phyloP scores from a whole-genome alignment of 2,888 invertebrate genomes.

The Bombylius discolor region DNA sequence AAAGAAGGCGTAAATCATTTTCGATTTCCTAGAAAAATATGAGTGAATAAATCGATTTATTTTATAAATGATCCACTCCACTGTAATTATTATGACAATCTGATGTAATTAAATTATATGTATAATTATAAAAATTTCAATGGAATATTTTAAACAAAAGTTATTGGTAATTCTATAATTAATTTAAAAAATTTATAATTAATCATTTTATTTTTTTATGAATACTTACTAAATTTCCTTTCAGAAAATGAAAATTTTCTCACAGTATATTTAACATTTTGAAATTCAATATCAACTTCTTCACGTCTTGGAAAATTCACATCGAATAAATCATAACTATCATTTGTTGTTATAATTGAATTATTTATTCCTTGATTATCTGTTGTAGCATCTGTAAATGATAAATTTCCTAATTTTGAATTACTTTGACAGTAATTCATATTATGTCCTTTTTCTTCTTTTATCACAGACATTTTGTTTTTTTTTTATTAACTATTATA shows the following conservation, averaged over 20 bases:
- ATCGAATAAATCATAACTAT: constrained; percentile 18
- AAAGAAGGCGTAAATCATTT: too few relatives aligned
- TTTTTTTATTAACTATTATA: neutral
- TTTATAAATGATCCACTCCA: too few relatives aligned
- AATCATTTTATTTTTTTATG: neutral
- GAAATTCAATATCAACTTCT: constrained; percentile 54
- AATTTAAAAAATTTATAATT: neutral
- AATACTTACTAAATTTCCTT: constrained; percentile 46
- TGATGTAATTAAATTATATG: too few relatives aligned
- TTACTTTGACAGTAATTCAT: constrained; percentile 27
- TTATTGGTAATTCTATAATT: neutral
- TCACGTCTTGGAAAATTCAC: constrained; percentile 36
- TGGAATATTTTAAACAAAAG: neutral
- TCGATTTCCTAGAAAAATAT: too few relatives aligned
- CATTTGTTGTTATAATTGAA: neutral
- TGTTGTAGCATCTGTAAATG: constrained; percentile 21
- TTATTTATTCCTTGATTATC: constrained; percentile 21
- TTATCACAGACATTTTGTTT: neutral
- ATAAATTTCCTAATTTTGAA: constrained; percentile 17
- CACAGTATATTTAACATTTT: constrained; percentile 50
- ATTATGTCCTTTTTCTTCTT: neutral
- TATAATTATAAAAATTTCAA: too few relatives aligned
- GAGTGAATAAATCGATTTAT: too few relatives aligned
- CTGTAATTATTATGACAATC: too few relatives aligned
- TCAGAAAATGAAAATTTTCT: constrained; percentile 44